A percentile compares a stretch with the other conserved stretches of the same genome.
Evolutionary conservation across 2,888 invertebrate species (phyloP).

Genomic region (Teleiodes luculella): DNA sequence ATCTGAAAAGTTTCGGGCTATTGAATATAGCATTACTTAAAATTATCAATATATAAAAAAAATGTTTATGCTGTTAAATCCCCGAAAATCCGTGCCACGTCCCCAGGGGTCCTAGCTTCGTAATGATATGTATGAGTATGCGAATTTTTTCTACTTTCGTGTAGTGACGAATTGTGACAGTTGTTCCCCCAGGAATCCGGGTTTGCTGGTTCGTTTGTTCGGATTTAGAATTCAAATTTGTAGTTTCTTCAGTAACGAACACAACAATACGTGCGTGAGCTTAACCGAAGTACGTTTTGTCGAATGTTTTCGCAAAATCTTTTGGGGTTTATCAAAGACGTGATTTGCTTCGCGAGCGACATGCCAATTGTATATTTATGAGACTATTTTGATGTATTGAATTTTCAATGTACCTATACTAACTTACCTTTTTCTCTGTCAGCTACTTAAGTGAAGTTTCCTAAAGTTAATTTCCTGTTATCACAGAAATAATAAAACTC

Average conservation of each 20-base stretch:
- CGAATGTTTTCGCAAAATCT: slow-evolving; percentile 57
- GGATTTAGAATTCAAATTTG: slow-evolving; percentile 66
- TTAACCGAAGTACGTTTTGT: slow-evolving; percentile 43
- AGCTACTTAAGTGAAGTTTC: background rate
- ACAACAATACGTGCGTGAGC: slow-evolving; percentile 72
- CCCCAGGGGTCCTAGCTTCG: slow-evolving; percentile 11
- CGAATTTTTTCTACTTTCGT: slow-evolving; percentile 36
- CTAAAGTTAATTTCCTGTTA: background rate
- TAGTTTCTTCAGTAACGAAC: slow-evolving; percentile 73
- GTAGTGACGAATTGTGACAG: slow-evolving; percentile 50
- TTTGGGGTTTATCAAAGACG: slow-evolving; percentile 56
- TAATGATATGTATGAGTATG: slow-evolving; percentile 25
- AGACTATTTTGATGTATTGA: slow-evolving; percentile 59
- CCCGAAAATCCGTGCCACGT: slow-evolving; percentile 12
- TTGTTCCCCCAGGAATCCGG: slow-evolving; percentile 47
- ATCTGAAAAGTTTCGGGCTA: background rate
- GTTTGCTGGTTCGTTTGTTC: slow-evolving; percentile 71
- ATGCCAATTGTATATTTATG: slow-evolving; percentile 76
- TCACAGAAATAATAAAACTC: background rate
- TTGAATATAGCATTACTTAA: background rate
- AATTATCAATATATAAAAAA: background rate
- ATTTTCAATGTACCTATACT: slow-evolving; percentile 32
- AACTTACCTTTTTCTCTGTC: slow-evolving; percentile 30
- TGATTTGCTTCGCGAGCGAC: slow-evolving; percentile 64
- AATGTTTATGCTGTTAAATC: slow-evolving; percentile 14